These are phyloP conservation scores for Notodonta dromedarius DNA, from an alignment of 2,888 invertebrate genomes.

Conservation along the genomic window DNA sequence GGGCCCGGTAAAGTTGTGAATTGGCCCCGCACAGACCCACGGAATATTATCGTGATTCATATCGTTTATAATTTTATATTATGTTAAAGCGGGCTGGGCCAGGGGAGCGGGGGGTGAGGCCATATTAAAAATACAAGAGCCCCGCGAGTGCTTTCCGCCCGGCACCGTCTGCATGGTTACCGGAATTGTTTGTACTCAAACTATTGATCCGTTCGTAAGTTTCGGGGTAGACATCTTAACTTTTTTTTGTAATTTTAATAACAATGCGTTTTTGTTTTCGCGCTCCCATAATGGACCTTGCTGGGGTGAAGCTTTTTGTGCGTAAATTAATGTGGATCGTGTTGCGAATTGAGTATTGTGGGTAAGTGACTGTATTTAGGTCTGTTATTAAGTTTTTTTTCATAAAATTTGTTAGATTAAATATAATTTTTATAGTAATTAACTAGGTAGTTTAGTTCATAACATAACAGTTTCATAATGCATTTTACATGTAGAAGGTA, in stretches of 20 bases:
- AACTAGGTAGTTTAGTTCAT: too few relatives aligned
- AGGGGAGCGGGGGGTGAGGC: constrained; percentile 51
- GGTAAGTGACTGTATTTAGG: neutral
- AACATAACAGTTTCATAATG: too few relatives aligned
- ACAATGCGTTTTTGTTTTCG: constrained; percentile 1
- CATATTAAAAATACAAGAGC: constrained; percentile 82
- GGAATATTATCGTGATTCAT: constrained; percentile 83
- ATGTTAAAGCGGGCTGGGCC: constrained; percentile 73
- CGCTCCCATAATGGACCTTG: neutral
- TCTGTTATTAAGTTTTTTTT: too few relatives aligned
- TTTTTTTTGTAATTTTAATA: constrained; percentile 9
- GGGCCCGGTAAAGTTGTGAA: constrained; percentile 76
- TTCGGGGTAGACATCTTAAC: constrained; percentile 38
- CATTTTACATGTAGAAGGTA: too few relatives aligned
- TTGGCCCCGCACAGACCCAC: constrained; percentile 76
- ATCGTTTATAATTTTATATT: constrained; percentile 84
- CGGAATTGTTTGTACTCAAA: constrained; percentile 74
- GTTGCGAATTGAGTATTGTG: neutral
- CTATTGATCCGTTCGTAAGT: constrained; percentile 68
- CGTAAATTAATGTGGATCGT: neutral
- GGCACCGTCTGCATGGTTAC: constrained; percentile 74
- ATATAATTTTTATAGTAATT: too few relatives aligned
- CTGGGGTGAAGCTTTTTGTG: neutral
- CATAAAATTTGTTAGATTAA: too few relatives aligned
- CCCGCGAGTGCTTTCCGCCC: constrained; percentile 65